Evolutionary conservation across 2,113 vertebrate species (phyloP).

Genomic region (Rhadina sibilatrix): DNA sequence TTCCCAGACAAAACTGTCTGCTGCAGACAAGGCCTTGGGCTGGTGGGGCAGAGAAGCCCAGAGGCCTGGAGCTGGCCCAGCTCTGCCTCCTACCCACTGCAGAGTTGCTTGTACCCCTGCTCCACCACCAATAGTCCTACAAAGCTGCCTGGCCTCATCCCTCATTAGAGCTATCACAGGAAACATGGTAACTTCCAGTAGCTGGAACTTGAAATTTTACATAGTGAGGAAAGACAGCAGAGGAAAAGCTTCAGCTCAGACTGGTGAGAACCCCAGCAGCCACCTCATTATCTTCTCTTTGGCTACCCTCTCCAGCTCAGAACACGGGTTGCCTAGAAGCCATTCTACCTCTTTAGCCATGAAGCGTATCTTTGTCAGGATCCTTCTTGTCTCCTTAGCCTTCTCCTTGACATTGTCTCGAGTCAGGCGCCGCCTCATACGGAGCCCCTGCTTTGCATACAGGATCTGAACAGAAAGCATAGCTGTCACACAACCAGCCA

Average conservation of each 20-base stretch:
- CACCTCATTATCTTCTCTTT: neutral
- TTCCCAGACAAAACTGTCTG: neutral
- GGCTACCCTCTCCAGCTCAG: neutral
- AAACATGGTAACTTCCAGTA: neutral
- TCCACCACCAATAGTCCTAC: neutral
- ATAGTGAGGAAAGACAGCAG: neutral
- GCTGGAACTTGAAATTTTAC: neutral
- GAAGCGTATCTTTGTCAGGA: conserved; percentile 79
- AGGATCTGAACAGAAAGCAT: conserved; percentile 39
- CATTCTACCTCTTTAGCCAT: conserved; percentile 83
- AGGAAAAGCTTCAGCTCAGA: neutral
- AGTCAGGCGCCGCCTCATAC: conserved; percentile 67
- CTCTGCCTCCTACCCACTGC: neutral
- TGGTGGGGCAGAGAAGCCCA: neutral
- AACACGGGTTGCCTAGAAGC: neutral
- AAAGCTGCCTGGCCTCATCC: neutral
- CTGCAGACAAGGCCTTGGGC: neutral
- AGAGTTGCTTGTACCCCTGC: neutral
- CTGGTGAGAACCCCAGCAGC: neutral
- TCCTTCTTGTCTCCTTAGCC: conserved; percentile 72
- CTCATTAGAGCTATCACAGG: neutral
- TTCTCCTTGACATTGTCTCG: conserved; percentile 76
- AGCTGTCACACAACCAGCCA: fast-evolving
- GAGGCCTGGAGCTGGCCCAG: neutral
- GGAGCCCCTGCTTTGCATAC: conserved; percentile 80